These are phyloP conservation scores for Terebella lapidaria DNA, from an alignment of 2,888 invertebrate species.

Conservation along the genomic window DNA sequence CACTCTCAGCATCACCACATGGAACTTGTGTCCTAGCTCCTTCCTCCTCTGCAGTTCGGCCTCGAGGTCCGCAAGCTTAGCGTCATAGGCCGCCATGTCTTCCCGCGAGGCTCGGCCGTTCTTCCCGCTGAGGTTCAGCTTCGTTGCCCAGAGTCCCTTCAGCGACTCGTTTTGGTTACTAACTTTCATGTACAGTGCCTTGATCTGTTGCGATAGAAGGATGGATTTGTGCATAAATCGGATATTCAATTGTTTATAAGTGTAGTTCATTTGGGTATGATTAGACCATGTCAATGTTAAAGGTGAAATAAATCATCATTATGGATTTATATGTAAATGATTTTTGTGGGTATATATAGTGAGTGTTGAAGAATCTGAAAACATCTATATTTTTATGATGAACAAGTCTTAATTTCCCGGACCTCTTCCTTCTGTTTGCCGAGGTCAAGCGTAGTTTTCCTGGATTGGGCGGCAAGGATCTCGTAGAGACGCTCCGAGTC, in stretches of 20 bases:
- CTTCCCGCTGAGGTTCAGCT: slow-evolving; percentile 44
- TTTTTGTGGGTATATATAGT: too few species aligned
- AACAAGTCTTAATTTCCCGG: too few species aligned
- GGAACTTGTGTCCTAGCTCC: slow-evolving; percentile 39
- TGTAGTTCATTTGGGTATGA: too few species aligned
- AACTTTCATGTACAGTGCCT: slow-evolving; percentile 44
- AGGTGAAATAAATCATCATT: too few species aligned
- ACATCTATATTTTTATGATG: too few species aligned
- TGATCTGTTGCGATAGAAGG: slow-evolving; percentile 29
- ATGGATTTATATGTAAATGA: too few species aligned
- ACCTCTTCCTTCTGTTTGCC: slow-evolving; percentile 48
- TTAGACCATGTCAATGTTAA: too few species aligned
- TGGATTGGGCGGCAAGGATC: slow-evolving; percentile 41
- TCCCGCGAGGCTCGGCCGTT: slow-evolving; percentile 37
- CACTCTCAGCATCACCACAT: slow-evolving; percentile 32
- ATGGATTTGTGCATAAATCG: not conserved
- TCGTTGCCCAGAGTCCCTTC: slow-evolving; percentile 49
- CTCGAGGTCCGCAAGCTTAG: slow-evolving; percentile 37
- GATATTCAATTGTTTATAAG: too few species aligned
- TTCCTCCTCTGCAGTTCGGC: slow-evolving; percentile 41
- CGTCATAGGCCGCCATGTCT: slow-evolving; percentile 38
- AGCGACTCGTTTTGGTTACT: slow-evolving; percentile 45
- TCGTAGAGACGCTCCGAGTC: slow-evolving; percentile 42
- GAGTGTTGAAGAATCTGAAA: too few species aligned
- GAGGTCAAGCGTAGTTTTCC: slow-evolving; percentile 39